These are phyloP conservation scores for Doryteuthis pealeii DNA, from an alignment of 1,140 invertebrate genomes.

Conservation along the genomic window DNA sequence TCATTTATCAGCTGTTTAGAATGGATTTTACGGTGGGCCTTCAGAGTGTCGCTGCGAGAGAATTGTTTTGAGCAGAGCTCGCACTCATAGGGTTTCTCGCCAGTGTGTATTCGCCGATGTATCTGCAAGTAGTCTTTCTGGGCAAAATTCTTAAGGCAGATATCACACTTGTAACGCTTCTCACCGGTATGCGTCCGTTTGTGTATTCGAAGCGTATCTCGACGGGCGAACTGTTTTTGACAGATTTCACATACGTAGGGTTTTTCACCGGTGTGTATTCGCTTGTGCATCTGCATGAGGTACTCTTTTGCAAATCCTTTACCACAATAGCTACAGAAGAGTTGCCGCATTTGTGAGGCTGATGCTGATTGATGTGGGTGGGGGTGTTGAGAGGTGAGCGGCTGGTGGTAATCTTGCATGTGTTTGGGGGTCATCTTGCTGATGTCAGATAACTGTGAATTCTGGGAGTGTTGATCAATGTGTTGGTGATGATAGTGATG, in stretches of 20 bases:
- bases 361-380: neutral
- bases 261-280: conserved; percentile 80
- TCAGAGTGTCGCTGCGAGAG: neutral
- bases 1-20: conserved; percentile 59
- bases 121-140: neutral
- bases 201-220: conserved; percentile 18
- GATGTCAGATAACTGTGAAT: neutral
- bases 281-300: conserved; percentile 52
- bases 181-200: conserved; percentile 12
- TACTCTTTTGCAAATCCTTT: neutral
- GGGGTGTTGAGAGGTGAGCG: neutral
- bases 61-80: conserved; percentile 72
- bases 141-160: neutral
- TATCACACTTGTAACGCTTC: neutral
- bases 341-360: neutral
- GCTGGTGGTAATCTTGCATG: neutral
- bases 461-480: neutral
- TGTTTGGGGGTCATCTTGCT: neutral
- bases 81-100: conserved; percentile 76
- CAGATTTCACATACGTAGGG: conserved; percentile 82
- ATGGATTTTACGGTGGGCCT: conserved; percentile 58
- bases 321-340: neutral
- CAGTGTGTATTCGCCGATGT: conserved; percentile 76
- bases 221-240: conserved; percentile 59
- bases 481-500: neutral